A percentile compares a stretch with the other conserved stretches of the same genome.
These are phyloP conservation scores for Avahi laniger DNA, from an alignment of 2,797 vertebrate genomes.

Conservation along the genomic window DNA sequence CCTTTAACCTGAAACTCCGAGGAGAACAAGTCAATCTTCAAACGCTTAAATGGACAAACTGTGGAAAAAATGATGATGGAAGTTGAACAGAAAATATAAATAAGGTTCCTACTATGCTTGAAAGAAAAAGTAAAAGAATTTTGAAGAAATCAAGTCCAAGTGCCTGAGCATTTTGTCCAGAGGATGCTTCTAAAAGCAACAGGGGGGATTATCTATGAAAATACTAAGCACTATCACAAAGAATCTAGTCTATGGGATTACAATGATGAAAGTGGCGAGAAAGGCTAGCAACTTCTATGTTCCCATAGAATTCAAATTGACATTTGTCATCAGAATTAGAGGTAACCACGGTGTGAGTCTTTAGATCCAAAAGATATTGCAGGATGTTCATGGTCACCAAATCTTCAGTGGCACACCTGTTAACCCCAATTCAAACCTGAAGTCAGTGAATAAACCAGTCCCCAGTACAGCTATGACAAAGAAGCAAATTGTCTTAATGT, in stretches of 20 bases:
- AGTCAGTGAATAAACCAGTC: neutral
- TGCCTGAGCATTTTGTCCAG: neutral
- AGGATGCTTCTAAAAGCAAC: neutral
- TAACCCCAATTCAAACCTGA: neutral
- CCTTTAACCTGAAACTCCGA: neutral
- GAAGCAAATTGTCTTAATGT: neutral
- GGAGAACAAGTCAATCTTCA: neutral
- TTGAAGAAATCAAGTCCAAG: neutral
- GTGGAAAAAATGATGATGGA: neutral
- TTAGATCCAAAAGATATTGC: neutral
- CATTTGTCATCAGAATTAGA: neutral
- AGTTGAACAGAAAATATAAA: neutral
- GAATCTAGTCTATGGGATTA: neutral
- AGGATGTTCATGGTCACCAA: neutral
- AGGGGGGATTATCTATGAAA: neutral
- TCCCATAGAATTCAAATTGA: neutral
- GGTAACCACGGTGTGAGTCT: neutral
- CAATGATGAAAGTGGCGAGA: neutral
- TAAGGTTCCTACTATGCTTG: neutral
- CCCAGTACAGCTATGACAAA: neutral
- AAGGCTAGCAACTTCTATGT: neutral
- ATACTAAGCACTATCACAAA: neutral
- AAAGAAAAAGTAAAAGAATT: neutral
- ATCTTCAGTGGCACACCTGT: neutral
- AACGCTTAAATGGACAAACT: neutral